phyloP scores from a whole-genome alignment of 2,888 invertebrate genomes.

The Isoperla grammatica region DNA sequence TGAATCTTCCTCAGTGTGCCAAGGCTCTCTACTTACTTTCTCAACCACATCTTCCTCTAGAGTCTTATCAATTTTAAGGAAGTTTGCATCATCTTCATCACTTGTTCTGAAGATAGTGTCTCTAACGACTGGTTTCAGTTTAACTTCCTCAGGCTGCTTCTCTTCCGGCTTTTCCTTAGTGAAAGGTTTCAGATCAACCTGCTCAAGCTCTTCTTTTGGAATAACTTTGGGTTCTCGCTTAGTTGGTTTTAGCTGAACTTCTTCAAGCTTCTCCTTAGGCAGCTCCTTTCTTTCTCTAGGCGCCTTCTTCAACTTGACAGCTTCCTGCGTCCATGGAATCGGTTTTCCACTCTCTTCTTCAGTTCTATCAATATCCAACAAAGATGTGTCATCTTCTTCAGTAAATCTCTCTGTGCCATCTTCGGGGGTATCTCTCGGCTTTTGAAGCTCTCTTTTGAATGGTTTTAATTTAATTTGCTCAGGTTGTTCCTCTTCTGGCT shows the following conservation, averaged over 20 bases:
- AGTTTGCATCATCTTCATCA: conserved; percentile 28
- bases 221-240: conserved; percentile 44
- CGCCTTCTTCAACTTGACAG: conserved; percentile 47
- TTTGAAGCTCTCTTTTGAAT: conserved; percentile 24
- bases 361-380: conserved; percentile 35
- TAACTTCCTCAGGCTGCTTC: conserved; percentile 16
- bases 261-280: conserved; percentile 37
- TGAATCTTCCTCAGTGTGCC: conserved; percentile 6
- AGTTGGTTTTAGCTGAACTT: conserved; percentile 41
- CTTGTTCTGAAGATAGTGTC: not conserved
- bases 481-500: conserved; percentile 15
- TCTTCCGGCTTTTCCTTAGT: conserved; percentile 26
- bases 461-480: not conserved
- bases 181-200: conserved; percentile 21
- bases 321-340: conserved; percentile 61
- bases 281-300: conserved; percentile 36
- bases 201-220: conserved; percentile 25
- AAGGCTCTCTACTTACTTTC: not conserved
- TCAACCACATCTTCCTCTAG: conserved; percentile 16
- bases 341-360: conserved; percentile 27
- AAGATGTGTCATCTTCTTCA: conserved; percentile 37
- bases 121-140: conserved; percentile 16
- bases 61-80: conserved; percentile 10
- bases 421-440: conserved; percentile 21
- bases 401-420: conserved; percentile 17